These are phyloP conservation scores for Agelastica alni DNA, from an alignment of 2,888 invertebrate genomes.

Conservation along the genomic window DNA sequence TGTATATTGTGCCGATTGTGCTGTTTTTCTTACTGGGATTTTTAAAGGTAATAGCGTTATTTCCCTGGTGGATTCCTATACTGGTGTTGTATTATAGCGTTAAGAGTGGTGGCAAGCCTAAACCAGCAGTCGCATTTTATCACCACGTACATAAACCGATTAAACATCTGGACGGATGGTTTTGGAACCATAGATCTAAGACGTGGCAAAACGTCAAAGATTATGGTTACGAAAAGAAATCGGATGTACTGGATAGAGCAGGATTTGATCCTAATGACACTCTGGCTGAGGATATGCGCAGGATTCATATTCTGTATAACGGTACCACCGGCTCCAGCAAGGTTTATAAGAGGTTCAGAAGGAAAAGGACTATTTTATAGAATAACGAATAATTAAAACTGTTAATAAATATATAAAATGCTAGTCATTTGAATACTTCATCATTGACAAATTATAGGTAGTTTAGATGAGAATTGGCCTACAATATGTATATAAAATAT, in stretches of 20 bases:
- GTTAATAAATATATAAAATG: too few species aligned
- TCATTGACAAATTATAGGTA: too few species aligned
- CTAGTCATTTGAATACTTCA: too few species aligned
- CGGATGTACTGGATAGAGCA: constrained; percentile 41
- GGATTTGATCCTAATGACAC: constrained; percentile 36
- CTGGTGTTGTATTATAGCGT: constrained; percentile 50
- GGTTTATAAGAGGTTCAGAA: not conserved
- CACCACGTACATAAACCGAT: constrained; percentile 53
- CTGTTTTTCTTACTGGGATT: constrained; percentile 67
- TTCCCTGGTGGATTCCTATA: constrained; percentile 67
- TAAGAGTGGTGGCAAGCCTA: constrained; percentile 41
- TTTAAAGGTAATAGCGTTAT: constrained; percentile 64
- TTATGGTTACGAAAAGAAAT: constrained; percentile 38
- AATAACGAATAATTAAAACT: too few species aligned
- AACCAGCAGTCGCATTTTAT: constrained; percentile 44
- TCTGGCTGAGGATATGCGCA: constrained; percentile 16
- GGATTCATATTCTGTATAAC: constrained; percentile 20
- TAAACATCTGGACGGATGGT: constrained; percentile 61
- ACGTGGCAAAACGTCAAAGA: constrained; percentile 59
- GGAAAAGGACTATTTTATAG: too few species aligned
- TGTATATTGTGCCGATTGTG: constrained; percentile 64
- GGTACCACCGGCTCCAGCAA: constrained; percentile 1
- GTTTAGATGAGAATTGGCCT: too few species aligned
- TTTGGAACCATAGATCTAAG: constrained; percentile 63
- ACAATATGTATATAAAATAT: too few species aligned